Evolutionary conservation across 1,140 invertebrate genomes (phyloP).

Genomic region (Harpegnathos saltator): DNA sequence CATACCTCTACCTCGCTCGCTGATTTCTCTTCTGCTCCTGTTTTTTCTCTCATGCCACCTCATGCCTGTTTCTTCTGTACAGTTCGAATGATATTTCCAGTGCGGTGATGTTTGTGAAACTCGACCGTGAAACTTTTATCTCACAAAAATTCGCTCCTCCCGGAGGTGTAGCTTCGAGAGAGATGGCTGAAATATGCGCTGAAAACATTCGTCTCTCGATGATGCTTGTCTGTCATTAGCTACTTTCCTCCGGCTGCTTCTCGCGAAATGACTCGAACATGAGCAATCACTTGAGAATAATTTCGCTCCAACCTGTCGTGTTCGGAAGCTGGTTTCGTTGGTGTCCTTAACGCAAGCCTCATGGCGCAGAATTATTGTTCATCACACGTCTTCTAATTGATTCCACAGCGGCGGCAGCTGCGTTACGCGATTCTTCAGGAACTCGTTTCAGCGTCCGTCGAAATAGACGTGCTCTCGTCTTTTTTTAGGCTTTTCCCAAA

Average conservation of each 20-base stretch:
- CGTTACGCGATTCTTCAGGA: neutral
- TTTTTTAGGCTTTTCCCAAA: neutral
- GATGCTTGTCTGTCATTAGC: neutral
- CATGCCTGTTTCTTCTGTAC: slow-evolving; percentile 5
- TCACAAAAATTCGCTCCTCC: neutral
- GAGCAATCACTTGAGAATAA: too few species aligned
- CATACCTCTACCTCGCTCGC: too few species aligned
- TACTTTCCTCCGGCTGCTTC: too few species aligned
- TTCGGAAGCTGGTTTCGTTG: too few species aligned
- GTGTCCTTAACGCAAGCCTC: too few species aligned
- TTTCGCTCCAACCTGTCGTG: too few species aligned
- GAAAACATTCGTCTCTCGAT: neutral
- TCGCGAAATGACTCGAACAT: too few species aligned
- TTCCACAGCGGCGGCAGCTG: too few species aligned
- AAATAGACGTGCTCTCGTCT: neutral
- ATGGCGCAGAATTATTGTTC: too few species aligned
- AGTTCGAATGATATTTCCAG: neutral
- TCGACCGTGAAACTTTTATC: slow-evolving; percentile 14
- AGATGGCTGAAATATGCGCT: neutral
- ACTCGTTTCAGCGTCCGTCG: neutral
- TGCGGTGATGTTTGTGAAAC: neutral
- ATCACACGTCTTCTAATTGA: too few species aligned
- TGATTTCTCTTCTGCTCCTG: neutral
- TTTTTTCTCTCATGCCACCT: slow-evolving; percentile 12
- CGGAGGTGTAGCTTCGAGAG: neutral